phyloP scores from a whole-genome alignment of 2,113 vertebrate species.

The Deroptyus accipitrinus region DNA sequence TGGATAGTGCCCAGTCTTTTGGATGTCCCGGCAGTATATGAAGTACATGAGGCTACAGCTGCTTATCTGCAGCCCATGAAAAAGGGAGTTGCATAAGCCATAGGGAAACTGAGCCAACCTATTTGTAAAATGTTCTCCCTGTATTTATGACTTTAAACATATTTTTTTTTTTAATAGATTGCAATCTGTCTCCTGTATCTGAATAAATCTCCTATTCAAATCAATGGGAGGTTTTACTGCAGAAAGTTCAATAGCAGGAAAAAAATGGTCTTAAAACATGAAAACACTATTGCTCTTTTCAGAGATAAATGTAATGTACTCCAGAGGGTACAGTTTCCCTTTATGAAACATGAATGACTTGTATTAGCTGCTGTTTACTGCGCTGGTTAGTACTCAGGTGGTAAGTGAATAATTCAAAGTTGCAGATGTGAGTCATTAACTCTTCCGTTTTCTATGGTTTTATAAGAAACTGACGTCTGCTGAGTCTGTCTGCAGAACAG shows the following conservation, averaged over 20 bases:
- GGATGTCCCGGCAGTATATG: not conserved
- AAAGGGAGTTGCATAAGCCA: not conserved
- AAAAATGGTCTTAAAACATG: not conserved
- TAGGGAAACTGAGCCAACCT: not conserved
- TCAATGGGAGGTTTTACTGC: not conserved
- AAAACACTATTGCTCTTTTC: not conserved
- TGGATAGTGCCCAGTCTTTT: not conserved
- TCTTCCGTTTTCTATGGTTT: not conserved
- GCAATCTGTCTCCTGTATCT: not conserved
- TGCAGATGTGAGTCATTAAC: conserved; percentile 42
- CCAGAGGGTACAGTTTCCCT: conserved; percentile 4
- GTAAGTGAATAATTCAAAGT: conserved; percentile 54
- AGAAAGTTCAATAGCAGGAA: not conserved
- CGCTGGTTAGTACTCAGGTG: not conserved
- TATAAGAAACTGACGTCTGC: conserved; percentile 21
- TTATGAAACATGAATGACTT: conserved; percentile 56
- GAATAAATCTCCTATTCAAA: not conserved
- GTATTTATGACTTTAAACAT: not conserved
- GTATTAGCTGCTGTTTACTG: conserved; percentile 37
- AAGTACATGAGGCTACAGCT: not conserved
- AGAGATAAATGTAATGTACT: not conserved
- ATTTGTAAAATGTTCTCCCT: not conserved
- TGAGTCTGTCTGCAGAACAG: not conserved
- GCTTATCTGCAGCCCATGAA: not conserved
- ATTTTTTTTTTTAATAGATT: not conserved